A percentile compares a stretch with the other conserved stretches of the same genome.
phyloP scores from a whole-genome alignment of 2,888 invertebrate genomes.

The Papilio elwesi region DNA sequence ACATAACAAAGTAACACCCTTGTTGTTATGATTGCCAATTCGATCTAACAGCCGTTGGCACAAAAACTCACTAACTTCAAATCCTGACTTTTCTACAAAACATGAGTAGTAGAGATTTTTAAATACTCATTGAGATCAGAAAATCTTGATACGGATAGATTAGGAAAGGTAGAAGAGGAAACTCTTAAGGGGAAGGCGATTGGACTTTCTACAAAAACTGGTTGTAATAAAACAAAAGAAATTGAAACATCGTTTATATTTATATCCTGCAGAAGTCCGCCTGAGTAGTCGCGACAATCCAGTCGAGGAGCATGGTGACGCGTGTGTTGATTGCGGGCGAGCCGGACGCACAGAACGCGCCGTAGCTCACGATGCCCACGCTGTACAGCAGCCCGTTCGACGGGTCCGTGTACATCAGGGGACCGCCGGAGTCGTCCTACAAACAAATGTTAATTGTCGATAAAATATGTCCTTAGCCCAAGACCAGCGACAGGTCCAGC shows the following conservation, averaged over 20 bases:
- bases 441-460: neutral
- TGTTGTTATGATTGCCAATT: too few relatives aligned
- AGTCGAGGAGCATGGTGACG: constrained; percentile 79
- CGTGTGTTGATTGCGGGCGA: constrained; percentile 85
- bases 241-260: constrained; percentile 40
- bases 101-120: too few relatives aligned
- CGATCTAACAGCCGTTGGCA: too few relatives aligned
- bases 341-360: constrained; percentile 78
- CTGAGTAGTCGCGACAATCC: constrained; percentile 75
- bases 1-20: too few relatives aligned
- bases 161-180: too few relatives aligned
- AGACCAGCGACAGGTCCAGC: too few relatives aligned
- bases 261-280: constrained; percentile 61
- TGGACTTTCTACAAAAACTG: too few relatives aligned
- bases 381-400: constrained; percentile 61
- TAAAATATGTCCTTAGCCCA: neutral
- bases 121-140: too few relatives aligned
- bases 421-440: constrained; percentile 84
- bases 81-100: too few relatives aligned
- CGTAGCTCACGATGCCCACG: constrained; percentile 84
- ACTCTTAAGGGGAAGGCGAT: too few relatives aligned
- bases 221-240: neutral
- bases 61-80: too few relatives aligned
- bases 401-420: constrained; percentile 78
- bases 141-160: too few relatives aligned